These are phyloP conservation scores for Spinibarbus caldwelli DNA, from an alignment of 2,797 vertebrate species.

Conservation along the genomic window DNA sequence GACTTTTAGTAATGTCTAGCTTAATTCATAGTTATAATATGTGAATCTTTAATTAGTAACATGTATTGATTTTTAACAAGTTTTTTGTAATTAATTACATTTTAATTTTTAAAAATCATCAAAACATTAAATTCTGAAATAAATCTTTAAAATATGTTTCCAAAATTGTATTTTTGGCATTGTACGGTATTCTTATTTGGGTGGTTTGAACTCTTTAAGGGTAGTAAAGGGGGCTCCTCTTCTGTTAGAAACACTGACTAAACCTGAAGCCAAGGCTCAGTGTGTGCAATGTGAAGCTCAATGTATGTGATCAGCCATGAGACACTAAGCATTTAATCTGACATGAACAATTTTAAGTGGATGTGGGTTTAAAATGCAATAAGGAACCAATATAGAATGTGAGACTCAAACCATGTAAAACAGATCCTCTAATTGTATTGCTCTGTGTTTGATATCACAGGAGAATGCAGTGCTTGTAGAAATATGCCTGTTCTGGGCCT, in stretches of 20 bases:
- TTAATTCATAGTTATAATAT: background rate
- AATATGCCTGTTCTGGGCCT: background rate
- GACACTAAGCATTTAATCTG: background rate
- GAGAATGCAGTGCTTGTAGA: conserved; percentile 27
- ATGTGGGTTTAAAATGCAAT: conserved; percentile 10
- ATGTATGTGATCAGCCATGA: background rate
- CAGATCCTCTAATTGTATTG: background rate
- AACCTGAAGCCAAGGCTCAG: background rate
- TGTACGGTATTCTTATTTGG: background rate
- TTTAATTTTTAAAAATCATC: background rate
- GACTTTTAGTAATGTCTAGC: background rate
- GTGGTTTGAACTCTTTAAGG: background rate
- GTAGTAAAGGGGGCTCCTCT: background rate
- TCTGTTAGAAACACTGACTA: background rate
- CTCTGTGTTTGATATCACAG: conserved; percentile 21
- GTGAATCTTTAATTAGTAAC: background rate
- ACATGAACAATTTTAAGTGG: background rate
- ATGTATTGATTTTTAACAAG: background rate
- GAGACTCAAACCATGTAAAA: conserved; percentile 4
- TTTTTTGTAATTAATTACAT: background rate
- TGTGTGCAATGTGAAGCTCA: background rate
- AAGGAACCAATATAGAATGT: background rate
- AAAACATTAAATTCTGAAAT: background rate
- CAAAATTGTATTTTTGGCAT: background rate
- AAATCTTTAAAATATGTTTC: background rate